These are phyloP conservation scores for Xestia ashworthii DNA, from an alignment of 2,888 invertebrate genomes.

Conservation along the genomic window DNA sequence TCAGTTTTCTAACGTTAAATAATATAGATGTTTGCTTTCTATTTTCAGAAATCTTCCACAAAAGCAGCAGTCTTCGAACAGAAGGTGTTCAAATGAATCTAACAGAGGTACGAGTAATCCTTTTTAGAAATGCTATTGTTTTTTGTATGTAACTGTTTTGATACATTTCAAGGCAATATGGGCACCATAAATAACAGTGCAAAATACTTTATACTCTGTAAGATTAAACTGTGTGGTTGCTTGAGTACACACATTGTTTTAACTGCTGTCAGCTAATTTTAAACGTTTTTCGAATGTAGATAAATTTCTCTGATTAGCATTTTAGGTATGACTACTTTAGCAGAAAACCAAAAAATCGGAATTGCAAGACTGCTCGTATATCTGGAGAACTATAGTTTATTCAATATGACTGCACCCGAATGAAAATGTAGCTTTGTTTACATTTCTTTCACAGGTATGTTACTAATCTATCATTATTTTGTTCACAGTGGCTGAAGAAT, in stretches of 20 bases:
- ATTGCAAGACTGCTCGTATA: not conserved
- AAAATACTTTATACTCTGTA: not conserved
- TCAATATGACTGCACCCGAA: not conserved
- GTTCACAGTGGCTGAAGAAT: conserved; percentile 94
- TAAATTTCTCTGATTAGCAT: not conserved
- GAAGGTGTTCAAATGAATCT: conserved; percentile 95
- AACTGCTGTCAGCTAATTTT: not conserved
- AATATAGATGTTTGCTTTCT: not conserved
- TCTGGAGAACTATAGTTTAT: not conserved
- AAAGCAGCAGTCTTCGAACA: conserved; percentile 95
- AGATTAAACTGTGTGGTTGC: not conserved
- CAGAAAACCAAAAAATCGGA: not conserved
- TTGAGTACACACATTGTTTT: not conserved
- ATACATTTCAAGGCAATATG: not conserved
- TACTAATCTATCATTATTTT: conserved; percentile 63
- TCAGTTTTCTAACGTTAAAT: not conserved
- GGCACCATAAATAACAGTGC: not conserved
- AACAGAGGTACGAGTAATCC: conserved; percentile 92
- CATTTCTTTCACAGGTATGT: not conserved
- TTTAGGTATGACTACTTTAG: not conserved
- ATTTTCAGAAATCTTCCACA: conserved; percentile 90
- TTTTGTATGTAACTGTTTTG: not conserved
- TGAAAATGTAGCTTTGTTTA: not conserved
- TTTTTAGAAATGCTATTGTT: not conserved
- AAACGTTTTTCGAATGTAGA: not conserved